Percentiles rank a stretch among this genome's conserved stretches.
phyloP scores from a whole-genome alignment of 1,140 invertebrate genomes.

The Pogonomyrmex barbatus region DNA sequence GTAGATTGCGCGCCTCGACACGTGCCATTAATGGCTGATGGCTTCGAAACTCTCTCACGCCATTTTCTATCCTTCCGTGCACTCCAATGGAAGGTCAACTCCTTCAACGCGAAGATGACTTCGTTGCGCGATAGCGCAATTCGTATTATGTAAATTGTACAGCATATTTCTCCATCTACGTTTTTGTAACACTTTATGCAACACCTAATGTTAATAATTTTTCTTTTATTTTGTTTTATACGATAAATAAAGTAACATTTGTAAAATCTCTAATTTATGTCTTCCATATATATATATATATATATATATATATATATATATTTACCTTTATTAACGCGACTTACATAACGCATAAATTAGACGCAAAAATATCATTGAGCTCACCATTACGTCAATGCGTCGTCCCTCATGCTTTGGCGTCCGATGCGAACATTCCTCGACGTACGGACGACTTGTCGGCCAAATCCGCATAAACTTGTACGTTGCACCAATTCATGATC shows the following conservation, averaged over 20 bases:
- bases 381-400: constrained; percentile 80
- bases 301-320: not conserved
- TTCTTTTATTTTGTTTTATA: not conserved
- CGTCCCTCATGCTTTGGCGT: constrained; percentile 79
- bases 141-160: constrained; percentile 10
- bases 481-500: constrained; percentile 72
- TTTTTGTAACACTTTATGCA: not conserved
- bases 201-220: not conserved
- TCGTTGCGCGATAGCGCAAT: constrained; percentile 18
- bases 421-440: constrained; percentile 67
- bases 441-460: constrained; percentile 53
- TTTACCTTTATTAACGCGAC: not conserved
- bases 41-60: constrained; percentile 47
- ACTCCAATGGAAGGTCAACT: constrained; percentile 23
- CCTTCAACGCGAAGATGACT: constrained; percentile 25
- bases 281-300: not conserved
- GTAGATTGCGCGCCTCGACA: constrained; percentile 75
- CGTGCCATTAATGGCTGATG: constrained; percentile 78
- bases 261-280: not conserved
- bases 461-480: constrained; percentile 46
- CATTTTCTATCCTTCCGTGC: constrained; percentile 41
- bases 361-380: constrained; percentile 17
- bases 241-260: not conserved
- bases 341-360: not conserved
- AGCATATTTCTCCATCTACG: not conserved